Evolutionary conservation across 2,888 invertebrate genomes (phyloP).

Genomic region (Dichetophora obliterata): DNA sequence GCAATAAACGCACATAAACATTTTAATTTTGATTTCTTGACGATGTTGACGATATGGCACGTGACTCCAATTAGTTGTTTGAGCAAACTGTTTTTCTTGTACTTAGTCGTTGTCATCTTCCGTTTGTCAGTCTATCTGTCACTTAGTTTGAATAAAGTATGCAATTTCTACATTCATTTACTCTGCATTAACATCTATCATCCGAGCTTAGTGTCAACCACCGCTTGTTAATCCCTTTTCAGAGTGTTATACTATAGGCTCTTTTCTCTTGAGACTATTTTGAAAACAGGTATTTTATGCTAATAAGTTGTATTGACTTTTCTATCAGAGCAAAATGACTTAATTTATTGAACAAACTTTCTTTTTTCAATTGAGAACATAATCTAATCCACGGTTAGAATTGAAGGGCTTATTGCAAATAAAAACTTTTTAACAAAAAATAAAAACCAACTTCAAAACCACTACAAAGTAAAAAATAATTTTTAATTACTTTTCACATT

Average conservation of each 20-base stretch:
- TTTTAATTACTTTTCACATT: no score
- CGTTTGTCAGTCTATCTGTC: constrained; percentile 18
- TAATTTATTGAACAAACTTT: no score
- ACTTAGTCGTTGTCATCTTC: constrained; percentile 7
- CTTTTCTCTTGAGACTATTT: not conserved
- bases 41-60: constrained; percentile 63
- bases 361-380: no score
- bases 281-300: no score
- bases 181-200: constrained; percentile 17
- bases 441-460: no score
- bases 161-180: not conserved
- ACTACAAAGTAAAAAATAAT: no score
- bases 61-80: constrained; percentile 62
- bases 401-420: no score
- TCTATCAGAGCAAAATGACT: no score
- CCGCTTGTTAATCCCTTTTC: not conserved
- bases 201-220: constrained; percentile 11
- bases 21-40: constrained; percentile 37
- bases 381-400: no score
- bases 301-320: no score
- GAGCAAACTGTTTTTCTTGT: not conserved
- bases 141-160: not conserved
- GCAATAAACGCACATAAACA: constrained; percentile 28
- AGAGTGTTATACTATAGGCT: no score
- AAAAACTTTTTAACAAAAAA: no score